These are phyloP conservation scores for Pemphigus obesinymphae DNA, from an alignment of 1,140 invertebrate species.

Conservation along the genomic window DNA sequence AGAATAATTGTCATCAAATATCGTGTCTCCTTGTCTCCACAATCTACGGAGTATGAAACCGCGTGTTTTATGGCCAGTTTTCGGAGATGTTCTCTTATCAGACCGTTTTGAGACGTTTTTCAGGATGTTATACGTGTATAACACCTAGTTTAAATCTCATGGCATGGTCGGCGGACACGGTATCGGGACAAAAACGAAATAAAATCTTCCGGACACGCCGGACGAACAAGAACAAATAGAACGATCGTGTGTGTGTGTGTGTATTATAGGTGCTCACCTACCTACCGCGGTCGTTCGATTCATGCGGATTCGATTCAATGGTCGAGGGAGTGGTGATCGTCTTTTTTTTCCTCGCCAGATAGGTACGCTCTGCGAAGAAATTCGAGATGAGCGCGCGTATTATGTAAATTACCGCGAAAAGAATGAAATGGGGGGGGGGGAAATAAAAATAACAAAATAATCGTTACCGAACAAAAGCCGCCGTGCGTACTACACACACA, in stretches of 20 bases:
- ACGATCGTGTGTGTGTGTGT: background rate
- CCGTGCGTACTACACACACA: background rate
- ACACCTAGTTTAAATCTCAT: too few species aligned
- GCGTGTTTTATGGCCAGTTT: too few species aligned
- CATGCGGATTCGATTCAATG: slow-evolving; percentile 33
- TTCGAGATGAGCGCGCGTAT: background rate
- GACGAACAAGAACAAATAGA: slow-evolving; percentile 28
- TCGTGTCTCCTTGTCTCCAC: too few species aligned
- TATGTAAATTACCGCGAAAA: slow-evolving; percentile 23
- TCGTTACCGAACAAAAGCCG: slow-evolving; percentile 1
- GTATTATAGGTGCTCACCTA: background rate
- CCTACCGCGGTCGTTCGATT: background rate
- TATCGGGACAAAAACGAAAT: too few species aligned
- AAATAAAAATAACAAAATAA: background rate
- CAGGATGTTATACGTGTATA: too few species aligned
- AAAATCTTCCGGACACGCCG: background rate
- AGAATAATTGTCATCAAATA: too few species aligned
- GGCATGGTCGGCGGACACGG: too few species aligned
- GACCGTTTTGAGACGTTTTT: too few species aligned
- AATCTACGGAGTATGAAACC: too few species aligned
- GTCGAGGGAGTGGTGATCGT: background rate
- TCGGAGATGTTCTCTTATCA: too few species aligned
- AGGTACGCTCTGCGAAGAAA: too few species aligned
- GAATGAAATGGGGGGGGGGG: background rate
- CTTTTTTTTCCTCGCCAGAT: background rate